Percentiles rank a stretch among this genome's conserved stretches.
phyloP scores from a whole-genome alignment of 2,888 invertebrate species.

The Agrotis exclamationis region DNA sequence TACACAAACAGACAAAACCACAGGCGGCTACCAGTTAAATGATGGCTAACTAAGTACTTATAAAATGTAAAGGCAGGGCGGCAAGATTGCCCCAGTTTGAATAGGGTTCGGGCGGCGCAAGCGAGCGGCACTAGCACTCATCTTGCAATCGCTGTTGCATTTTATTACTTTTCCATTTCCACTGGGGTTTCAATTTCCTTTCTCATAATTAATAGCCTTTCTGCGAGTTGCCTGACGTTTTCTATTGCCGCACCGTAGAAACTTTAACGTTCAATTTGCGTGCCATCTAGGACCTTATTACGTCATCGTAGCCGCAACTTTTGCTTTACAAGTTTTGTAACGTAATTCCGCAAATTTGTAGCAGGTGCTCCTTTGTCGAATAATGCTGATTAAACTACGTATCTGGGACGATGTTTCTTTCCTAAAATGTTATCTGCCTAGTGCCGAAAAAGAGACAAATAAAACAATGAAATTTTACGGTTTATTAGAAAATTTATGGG shows the following conservation, averaged over 20 bases:
- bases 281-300: slow-evolving; percentile 79
- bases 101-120: slow-evolving; percentile 61
- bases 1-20: slow-evolving; percentile 40
- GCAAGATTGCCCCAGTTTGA: slow-evolving; percentile 74
- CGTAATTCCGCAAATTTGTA: slow-evolving; percentile 34
- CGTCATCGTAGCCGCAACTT: slow-evolving; percentile 56
- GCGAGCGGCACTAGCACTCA: slow-evolving; percentile 76
- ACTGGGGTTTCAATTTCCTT: slow-evolving; percentile 90
- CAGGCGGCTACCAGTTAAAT: slow-evolving; percentile 44
- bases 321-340: slow-evolving; percentile 49
- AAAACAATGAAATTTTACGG: slow-evolving; percentile 81
- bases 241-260: slow-evolving; percentile 83
- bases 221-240: slow-evolving; percentile 85
- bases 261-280: slow-evolving; percentile 86
- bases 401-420: neutral
- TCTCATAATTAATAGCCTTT: slow-evolving; percentile 90
- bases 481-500: slow-evolving; percentile 84
- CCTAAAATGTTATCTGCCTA: slow-evolving; percentile 19
- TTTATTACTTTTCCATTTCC: slow-evolving; percentile 91
- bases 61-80: slow-evolving; percentile 61
- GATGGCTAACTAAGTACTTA: slow-evolving; percentile 57
- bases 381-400: slow-evolving; percentile 20
- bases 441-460: slow-evolving; percentile 58
- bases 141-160: slow-evolving; percentile 90
- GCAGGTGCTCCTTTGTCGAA: slow-evolving; percentile 33